Evolutionary conservation across 2,113 vertebrate genomes (phyloP).

Genomic region (Calcarius ornatus): DNA sequence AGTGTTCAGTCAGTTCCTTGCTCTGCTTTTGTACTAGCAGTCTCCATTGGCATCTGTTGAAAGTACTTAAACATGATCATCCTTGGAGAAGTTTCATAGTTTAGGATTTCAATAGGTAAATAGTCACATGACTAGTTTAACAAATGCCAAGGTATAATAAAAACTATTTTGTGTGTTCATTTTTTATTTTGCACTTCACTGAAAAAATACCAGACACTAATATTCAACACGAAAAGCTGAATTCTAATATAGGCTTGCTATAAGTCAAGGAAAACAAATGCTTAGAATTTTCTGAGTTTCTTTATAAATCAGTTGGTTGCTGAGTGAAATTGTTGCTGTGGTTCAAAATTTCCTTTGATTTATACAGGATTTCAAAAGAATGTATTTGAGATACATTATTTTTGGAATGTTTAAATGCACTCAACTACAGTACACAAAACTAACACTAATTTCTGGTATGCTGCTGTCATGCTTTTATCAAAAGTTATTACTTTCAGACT

Average conservation of each 20-base stretch:
- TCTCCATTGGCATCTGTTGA: not conserved
- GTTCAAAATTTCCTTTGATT: constrained; percentile 10
- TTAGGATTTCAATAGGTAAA: not conserved
- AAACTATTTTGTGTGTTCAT: not conserved
- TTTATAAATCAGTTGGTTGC: not conserved
- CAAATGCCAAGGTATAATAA: not conserved
- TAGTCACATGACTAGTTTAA: not conserved
- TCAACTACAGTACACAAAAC: not conserved
- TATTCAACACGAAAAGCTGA: constrained; percentile 27
- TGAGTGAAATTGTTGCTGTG: not conserved
- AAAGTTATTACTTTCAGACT: not conserved
- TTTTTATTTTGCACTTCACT: not conserved
- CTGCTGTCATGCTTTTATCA: not conserved
- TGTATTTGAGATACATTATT: not conserved
- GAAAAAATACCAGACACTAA: constrained; percentile 2
- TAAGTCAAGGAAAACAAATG: not conserved
- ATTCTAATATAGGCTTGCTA: not conserved
- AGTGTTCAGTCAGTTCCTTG: not conserved
- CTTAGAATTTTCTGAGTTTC: constrained; percentile 16
- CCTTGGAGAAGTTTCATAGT: not conserved
- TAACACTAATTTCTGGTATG: not conserved
- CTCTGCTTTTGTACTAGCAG: not conserved
- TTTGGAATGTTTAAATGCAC: constrained; percentile 11
- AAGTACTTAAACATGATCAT: not conserved
- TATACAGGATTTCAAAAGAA: constrained; percentile 8